phyloP scores from a whole-genome alignment of 2,888 invertebrate species.

The Pyrochroa serraticornis region DNA sequence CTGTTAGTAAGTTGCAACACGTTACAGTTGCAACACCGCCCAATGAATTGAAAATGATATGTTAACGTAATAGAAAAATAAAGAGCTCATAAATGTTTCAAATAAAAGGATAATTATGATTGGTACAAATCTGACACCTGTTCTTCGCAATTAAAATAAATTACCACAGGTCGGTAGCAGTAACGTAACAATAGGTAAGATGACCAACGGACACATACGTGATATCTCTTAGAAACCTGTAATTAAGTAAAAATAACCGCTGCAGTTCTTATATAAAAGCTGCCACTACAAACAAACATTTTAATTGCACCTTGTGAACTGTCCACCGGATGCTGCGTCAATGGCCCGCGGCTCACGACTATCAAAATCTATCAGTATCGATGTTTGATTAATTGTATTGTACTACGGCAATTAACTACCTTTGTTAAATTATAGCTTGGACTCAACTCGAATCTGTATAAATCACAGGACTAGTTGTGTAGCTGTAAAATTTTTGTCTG shows the following conservation, averaged over 20 bases:
- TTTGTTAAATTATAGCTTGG: slow-evolving; percentile 23
- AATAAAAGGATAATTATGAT: no score
- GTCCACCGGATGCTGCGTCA: slow-evolving; percentile 23
- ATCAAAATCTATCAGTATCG: slow-evolving; percentile 27
- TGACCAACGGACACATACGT: neutral
- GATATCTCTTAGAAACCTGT: slow-evolving; percentile 19
- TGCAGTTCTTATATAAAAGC: slow-evolving; percentile 17
- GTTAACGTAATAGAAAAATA: no score
- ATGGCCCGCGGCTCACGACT: slow-evolving; percentile 22
- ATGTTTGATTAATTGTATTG: slow-evolving; percentile 24
- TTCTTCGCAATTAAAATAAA: no score
- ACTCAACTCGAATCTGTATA: slow-evolving; percentile 18
- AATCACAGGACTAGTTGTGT: slow-evolving; percentile 12
- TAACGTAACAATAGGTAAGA: no score
- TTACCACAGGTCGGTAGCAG: no score
- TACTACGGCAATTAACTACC: slow-evolving; percentile 23
- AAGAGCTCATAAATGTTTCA: no score
- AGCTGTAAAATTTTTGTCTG: slow-evolving; percentile 3
- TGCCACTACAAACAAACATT: slow-evolving; percentile 14
- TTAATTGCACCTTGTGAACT: slow-evolving; percentile 26
- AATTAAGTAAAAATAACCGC: slow-evolving; percentile 19
- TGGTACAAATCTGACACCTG: no score
- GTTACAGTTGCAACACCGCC: no score
- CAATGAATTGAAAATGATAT: no score
- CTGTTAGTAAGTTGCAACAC: no score